Evolutionary conservation across 2,797 vertebrate species (phyloP), one percentile per base, ranked within the genome.

Genomic region (Melanotaenia pygmaea): DNA sequence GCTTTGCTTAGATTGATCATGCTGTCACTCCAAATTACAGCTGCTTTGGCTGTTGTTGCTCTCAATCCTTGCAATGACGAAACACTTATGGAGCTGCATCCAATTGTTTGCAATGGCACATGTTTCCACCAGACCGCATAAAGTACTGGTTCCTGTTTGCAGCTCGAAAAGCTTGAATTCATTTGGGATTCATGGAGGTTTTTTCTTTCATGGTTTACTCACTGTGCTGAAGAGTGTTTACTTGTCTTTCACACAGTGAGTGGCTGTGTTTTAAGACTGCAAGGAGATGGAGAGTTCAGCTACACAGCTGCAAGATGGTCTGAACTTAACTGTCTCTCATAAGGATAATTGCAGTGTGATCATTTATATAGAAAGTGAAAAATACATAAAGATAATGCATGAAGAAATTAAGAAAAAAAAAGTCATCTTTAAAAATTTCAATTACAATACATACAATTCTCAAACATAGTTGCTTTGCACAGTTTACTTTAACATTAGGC

Each of bases 1-100:
- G 76, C 77, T 85, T 70, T 86, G 79, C 69, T 80, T 62, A 71
- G 69, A 89, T 82, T 45, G 78, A 87, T 89, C 83, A 82, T 43
- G 68, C 75, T 77, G 70, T 83, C 80, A 87, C 69, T 78, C 65
- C 64, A 82, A 86, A 81, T 81, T 67, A 85, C 79, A 59, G 66
- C 71, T 26, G 67, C 70, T 65, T 60, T 63, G 60, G 51, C 77
- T 72, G 74, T 58, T 76, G 66, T 54, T 76, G 56, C 72, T 67
- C 69, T 81, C 82, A 54, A 67, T 80, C 81, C 78, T 51, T 65
- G 73, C 63, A 66, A 28, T 62, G 58, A 74, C 45, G 59, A 70
- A 71, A 80, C 53, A 24, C 12, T 57, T 50, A 26, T 57, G 64
- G 57, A 76, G 77, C 54, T 60, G 67, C 37, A 16, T 67, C 57